phyloP scores from a whole-genome alignment of 37 sponge, comb jelly and placozoan genomes.

The Theonella swinhoei region DNA sequence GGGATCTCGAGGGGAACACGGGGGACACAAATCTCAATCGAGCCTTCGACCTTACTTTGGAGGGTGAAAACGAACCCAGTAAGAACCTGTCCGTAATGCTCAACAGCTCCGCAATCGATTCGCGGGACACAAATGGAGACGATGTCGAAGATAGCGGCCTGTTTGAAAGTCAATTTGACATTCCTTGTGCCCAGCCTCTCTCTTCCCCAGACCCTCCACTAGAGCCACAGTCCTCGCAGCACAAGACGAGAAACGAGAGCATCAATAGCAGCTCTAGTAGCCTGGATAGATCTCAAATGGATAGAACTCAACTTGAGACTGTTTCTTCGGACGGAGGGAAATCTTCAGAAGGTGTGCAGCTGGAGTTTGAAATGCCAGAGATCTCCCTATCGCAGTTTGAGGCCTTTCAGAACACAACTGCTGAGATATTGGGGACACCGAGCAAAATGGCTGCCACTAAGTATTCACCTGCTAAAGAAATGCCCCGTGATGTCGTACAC shows the following conservation, averaged over 20 bases:
- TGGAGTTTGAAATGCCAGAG: not conserved
- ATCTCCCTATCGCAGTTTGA: not conserved
- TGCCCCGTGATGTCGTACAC: not conserved
- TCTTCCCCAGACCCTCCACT: not conserved
- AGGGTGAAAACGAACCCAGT: not conserved
- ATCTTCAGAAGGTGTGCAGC: not conserved
- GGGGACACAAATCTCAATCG: too few species aligned
- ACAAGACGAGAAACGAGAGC: not conserved
- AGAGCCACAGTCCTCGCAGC: not conserved
- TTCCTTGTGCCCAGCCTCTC: constrained; percentile 19
- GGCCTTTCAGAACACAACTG: not conserved
- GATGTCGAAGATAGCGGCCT: not conserved
- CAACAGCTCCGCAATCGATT: not conserved
- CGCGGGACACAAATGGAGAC: not conserved
- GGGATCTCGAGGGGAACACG: not conserved
- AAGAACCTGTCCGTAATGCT: not conserved
- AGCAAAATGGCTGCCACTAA: not conserved
- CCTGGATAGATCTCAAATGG: too few species aligned
- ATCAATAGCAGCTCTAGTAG: too few species aligned
- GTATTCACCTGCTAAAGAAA: not conserved
- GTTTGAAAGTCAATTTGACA: not conserved
- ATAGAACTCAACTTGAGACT: too few species aligned
- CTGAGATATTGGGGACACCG: not conserved
- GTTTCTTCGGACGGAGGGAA: not conserved
- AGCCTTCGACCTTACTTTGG: not conserved